These are phyloP conservation scores for Eupithecia dodoneata DNA, from an alignment of 2,888 invertebrate species.

Conservation along the genomic window DNA sequence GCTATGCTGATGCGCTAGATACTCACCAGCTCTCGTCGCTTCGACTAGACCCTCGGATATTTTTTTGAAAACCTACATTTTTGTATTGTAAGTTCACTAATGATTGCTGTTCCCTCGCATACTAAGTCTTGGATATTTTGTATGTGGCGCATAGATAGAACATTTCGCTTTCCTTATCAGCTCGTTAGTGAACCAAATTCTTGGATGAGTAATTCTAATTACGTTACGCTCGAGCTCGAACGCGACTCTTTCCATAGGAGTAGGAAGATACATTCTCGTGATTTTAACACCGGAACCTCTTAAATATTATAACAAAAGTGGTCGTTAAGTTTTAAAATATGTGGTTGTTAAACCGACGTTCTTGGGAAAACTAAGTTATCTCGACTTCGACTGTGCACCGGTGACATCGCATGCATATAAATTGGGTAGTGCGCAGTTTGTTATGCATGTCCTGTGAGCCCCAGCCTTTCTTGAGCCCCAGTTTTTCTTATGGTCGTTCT, in stretches of 20 bases:
- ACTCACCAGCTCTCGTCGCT: no score
- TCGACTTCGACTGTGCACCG: slow-evolving; percentile 44
- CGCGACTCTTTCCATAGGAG: slow-evolving; percentile 5
- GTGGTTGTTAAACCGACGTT: not conserved
- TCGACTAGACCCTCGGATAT: no score
- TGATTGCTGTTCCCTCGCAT: slow-evolving; percentile 36
- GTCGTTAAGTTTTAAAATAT: not conserved
- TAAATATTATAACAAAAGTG: not conserved
- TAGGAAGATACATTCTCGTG: not conserved
- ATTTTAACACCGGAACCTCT: not conserved
- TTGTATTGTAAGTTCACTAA: not conserved
- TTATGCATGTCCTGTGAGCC: slow-evolving; percentile 59
- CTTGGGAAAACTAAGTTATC: slow-evolving; percentile 52
- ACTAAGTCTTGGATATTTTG: not conserved
- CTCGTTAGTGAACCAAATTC: slow-evolving; percentile 48
- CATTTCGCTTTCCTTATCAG: not conserved
- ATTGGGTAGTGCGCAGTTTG: slow-evolving; percentile 55
- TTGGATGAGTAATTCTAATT: slow-evolving; percentile 44
- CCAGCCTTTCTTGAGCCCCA: slow-evolving; percentile 54
- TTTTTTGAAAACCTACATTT: not conserved
- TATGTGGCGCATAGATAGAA: not conserved
- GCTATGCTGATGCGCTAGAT: no score
- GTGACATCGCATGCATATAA: slow-evolving; percentile 60
- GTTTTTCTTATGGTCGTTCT: slow-evolving; percentile 58
- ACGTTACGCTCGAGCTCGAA: slow-evolving; percentile 24